These are phyloP conservation scores for Emydoidea blandingii DNA, from an alignment of 2,797 vertebrate species.

Conservation along the genomic window DNA sequence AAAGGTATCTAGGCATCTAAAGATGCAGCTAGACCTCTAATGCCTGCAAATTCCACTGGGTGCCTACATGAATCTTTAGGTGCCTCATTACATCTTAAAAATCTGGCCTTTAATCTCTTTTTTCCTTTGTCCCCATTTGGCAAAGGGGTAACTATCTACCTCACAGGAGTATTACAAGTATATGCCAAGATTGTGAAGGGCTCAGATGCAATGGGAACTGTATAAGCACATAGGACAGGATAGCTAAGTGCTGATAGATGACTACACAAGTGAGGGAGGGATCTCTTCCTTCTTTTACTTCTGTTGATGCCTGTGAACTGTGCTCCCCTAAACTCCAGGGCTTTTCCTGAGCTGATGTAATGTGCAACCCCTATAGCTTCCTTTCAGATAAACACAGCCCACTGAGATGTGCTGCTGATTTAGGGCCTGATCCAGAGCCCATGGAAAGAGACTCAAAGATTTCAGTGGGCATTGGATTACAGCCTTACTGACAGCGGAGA, in stretches of 20 bases:
- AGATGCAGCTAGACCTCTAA: fast-evolving
- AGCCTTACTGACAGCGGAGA: background rate
- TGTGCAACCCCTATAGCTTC: background rate
- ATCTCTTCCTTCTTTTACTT: background rate
- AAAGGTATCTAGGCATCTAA: background rate
- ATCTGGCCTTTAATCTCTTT: background rate
- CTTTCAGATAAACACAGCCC: background rate
- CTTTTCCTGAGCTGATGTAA: background rate
- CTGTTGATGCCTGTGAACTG: background rate
- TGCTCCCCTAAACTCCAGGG: background rate
- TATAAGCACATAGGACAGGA: fast-evolving
- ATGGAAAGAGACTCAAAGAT: background rate
- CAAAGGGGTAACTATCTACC: background rate
- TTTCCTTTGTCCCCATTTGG: background rate
- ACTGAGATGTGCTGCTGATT: fast-evolving
- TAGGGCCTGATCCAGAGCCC: background rate
- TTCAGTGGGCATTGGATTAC: background rate
- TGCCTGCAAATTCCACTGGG: background rate
- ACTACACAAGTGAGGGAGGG: background rate
- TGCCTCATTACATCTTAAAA: background rate
- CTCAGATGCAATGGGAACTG: fast-evolving
- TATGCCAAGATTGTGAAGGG: background rate
- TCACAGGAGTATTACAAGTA: background rate
- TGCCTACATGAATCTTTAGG: fast-evolving
- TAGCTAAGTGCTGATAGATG: background rate